Base-by-base conservation (phyloP, 2,113 vertebrate genomes). In the Tachysurus vachellii region DNA sequence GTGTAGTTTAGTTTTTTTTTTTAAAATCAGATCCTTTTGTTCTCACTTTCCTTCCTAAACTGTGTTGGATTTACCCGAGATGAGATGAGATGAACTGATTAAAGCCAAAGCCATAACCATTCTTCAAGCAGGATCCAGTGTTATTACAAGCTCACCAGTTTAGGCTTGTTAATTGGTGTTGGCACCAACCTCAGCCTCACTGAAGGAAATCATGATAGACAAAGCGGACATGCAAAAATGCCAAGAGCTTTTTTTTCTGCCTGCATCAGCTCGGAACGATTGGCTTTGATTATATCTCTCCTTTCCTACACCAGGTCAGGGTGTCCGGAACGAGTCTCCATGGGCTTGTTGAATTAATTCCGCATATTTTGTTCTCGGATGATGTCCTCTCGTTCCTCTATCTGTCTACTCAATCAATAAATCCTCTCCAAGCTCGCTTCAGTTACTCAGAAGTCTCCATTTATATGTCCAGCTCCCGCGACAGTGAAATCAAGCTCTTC, bases 331-430 rank as follows among this genome's bases (percentile, higher is more conserved):
- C 12, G 31, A 84, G 86, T 87, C 82, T 75, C 70, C 28, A 14
- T 1, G 82, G 79, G 80, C 84, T 80, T 68, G 64, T 61, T 79
- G 84, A 91, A 88, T 80, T 57, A 85, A 84, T 90, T 87, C 88
- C 76, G 54, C 88, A 87, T 88, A 91, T 92, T 89, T 88, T 86
- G 84, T 82, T 89, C 90, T 85, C 87, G 54, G 87, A 89, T 88
- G 83, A 91, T 92, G 85, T 89, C 91, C 80, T 89, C 89, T 91
- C 66, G 84, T 92, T 91, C 80, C 88, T 87, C 75, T 88, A 87
- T 91, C 64, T 91, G 89, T 59, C 81, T 54, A 62, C 31, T 36
- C 75, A n/a, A 91, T 93, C 89, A 77, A 93, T 94, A 89, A 42
- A 83, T 82, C 75, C 76, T 84, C 84, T 73, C 57, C 68, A 23